These are phyloP conservation scores for Semotilus atromaculatus DNA, from an alignment of 2,797 vertebrate genomes.

Conservation along the genomic window DNA sequence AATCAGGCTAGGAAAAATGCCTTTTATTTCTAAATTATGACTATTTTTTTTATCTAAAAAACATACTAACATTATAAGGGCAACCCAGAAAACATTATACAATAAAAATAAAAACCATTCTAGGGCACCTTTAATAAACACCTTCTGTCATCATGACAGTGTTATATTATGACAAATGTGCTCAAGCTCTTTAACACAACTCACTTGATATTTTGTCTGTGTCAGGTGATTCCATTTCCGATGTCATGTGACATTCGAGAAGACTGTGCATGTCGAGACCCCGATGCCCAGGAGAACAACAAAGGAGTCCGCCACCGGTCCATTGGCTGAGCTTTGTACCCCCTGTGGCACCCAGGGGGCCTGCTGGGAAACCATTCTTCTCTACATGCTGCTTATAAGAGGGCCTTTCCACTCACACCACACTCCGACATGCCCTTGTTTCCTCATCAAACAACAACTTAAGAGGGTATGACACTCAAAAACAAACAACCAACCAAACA, in stretches of 20 bases:
- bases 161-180: neutral
- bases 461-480: constrained; percentile 64
- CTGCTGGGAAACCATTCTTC: constrained; percentile 69
- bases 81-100: too few relatives aligned
- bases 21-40: too few relatives aligned
- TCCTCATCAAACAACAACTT: constrained; percentile 66
- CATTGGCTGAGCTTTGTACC: constrained; percentile 57
- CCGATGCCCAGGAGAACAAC: constrained; percentile 82
- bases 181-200: neutral
- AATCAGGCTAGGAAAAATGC: too few relatives aligned
- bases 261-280: constrained; percentile 86
- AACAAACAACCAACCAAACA: constrained; percentile 43
- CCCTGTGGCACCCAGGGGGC: neutral
- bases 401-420: constrained; percentile 61
- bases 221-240: constrained; percentile 87
- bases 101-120: too few relatives aligned
- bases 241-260: constrained; percentile 85
- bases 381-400: constrained; percentile 67
- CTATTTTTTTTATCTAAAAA: too few relatives aligned
- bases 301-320: constrained; percentile 68
- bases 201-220: constrained; percentile 30
- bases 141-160: neutral
- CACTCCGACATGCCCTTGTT: constrained; percentile 81
- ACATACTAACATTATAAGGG: too few relatives aligned
- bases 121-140: neutral